phyloP scores from a whole-genome alignment of 2,797 vertebrate genomes.

The Trichosurus vulpecula region DNA sequence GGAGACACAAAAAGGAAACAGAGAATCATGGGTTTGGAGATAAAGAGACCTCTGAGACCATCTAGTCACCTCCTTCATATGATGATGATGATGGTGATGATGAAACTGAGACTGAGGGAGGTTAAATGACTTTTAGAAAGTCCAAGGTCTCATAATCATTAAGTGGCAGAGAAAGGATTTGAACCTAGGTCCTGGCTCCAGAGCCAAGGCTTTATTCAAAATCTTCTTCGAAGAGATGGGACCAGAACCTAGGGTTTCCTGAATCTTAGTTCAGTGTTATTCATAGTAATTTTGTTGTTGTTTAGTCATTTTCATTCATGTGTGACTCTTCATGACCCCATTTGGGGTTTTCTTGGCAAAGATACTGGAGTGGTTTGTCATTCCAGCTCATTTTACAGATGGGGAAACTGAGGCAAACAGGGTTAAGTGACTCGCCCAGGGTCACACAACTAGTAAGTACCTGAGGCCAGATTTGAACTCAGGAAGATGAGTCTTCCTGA shows the following conservation, averaged over 20 bases:
- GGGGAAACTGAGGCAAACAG: neutral
- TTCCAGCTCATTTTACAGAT: neutral
- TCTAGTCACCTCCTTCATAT: neutral
- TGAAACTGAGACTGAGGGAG: neutral
- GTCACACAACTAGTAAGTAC: neutral
- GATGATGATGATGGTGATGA: neutral
- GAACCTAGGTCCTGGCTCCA: neutral
- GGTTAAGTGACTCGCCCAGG: neutral
- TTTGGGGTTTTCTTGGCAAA: neutral
- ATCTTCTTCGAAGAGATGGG: neutral
- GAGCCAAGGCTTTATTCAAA: neutral
- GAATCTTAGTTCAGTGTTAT: neutral
- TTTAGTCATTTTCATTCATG: neutral
- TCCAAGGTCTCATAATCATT: neutral
- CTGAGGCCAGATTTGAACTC: neutral
- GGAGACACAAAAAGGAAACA: neutral
- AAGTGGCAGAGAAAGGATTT: neutral
- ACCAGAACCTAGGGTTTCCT: neutral
- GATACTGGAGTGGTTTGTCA: neutral
- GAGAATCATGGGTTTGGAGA: neutral
- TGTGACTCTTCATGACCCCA: neutral
- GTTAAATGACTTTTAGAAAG: neutral
- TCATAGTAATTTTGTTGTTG: neutral
- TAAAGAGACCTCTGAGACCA: neutral
- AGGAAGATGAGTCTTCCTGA: neutral